phyloP scores from a whole-genome alignment of 2,888 invertebrate genomes.

The Caenorhabditis sinica region DNA sequence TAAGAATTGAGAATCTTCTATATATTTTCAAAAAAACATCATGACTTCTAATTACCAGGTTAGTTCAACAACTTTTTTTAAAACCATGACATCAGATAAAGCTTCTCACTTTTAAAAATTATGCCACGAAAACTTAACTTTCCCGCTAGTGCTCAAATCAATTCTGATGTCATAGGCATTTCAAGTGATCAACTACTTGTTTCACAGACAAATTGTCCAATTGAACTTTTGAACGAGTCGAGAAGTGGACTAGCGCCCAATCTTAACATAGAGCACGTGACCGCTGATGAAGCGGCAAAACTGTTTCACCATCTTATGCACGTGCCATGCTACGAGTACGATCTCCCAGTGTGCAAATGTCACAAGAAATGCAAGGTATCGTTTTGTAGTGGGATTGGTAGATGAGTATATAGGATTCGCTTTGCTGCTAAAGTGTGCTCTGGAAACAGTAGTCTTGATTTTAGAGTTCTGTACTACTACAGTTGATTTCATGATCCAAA shows the following conservation, averaged over 20 bases:
- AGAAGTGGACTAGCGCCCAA: background rate
- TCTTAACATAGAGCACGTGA: constrained; percentile 44
- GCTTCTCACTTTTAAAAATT: background rate
- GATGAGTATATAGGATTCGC: no score
- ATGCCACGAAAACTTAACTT: no score
- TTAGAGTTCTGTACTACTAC: no score
- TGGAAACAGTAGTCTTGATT: background rate
- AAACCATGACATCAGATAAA: background rate
- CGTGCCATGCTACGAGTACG: constrained; percentile 44
- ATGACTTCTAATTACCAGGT: no score
- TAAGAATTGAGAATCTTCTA: no score
- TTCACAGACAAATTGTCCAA: constrained; percentile 25
- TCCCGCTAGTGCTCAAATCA: background rate
- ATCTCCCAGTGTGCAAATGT: constrained; percentile 43
- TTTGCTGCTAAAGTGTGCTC: background rate
- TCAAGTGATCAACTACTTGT: background rate
- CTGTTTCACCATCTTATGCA: constrained; percentile 38
- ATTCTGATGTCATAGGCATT: constrained; percentile 14
- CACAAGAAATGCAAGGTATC: constrained; percentile 42
- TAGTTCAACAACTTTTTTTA: no score
- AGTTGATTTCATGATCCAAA: no score
- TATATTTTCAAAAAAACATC: no score
- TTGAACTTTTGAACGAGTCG: constrained; percentile 21
- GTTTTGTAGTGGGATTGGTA: background rate
- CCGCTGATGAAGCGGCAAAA: constrained; percentile 34